These are phyloP conservation scores for Triplophysa siluroides DNA, from an alignment of 2,113 vertebrate species.

Conservation along the genomic window DNA sequence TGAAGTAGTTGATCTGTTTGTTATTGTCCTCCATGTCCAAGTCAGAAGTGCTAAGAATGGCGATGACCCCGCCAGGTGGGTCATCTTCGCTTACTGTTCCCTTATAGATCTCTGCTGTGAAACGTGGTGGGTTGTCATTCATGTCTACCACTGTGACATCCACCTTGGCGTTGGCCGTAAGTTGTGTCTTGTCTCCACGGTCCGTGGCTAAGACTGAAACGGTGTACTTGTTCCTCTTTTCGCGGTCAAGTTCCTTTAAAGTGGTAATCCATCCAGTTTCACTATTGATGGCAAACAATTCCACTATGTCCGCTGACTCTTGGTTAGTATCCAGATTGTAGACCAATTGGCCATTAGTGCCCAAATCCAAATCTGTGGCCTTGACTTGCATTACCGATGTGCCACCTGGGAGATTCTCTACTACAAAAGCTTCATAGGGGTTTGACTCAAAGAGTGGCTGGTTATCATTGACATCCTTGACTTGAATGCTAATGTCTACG, in stretches of 20 bases:
- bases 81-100: conserved; percentile 97
- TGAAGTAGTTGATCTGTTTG: conserved; percentile 88
- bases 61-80: conserved; percentile 88
- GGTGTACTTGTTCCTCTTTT: conserved; percentile 76
- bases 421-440: conserved; percentile 86
- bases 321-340: conserved; percentile 87
- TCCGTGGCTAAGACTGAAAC: conserved; percentile 85
- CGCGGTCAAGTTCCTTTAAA: conserved; percentile 90
- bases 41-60: conserved; percentile 92
- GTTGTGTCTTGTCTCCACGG: conserved; percentile 84
- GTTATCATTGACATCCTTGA: conserved; percentile 94
- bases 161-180: conserved; percentile 79
- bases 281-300: conserved; percentile 84
- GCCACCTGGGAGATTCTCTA: conserved; percentile 89
- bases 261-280: conserved; percentile 96
- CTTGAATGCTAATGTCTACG: conserved; percentile 87
- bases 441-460: conserved; percentile 87
- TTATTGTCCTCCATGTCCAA: conserved; percentile 88
- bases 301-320: conserved; percentile 72
- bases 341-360: conserved; percentile 85
- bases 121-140: conserved; percentile 92
- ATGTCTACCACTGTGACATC: conserved; percentile 89
- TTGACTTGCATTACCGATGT: conserved; percentile 88
- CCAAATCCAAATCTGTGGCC: conserved; percentile 88
- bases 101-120: conserved; percentile 96